Conservation (phyloP, 2,113 vertebrate species). For the Leuciscus idus region DNA sequence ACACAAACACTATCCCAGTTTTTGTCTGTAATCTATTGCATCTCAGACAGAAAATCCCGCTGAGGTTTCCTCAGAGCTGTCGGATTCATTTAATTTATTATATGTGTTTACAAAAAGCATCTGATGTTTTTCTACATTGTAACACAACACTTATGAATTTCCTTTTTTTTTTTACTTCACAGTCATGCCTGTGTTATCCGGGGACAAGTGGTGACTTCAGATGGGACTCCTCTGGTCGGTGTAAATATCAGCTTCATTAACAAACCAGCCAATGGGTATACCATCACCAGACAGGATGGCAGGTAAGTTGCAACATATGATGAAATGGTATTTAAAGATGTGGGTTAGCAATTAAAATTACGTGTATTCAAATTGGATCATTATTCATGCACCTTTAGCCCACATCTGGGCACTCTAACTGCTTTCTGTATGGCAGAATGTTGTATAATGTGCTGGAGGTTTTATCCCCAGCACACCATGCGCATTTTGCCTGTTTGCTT, state of each 20-base stretch:
- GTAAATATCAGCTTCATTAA: slow-evolving; percentile 98
- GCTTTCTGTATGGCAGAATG: slow-evolving; percentile 2
- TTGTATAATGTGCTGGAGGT: not conserved
- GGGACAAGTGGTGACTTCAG: slow-evolving; percentile 95
- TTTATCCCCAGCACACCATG: slow-evolving; percentile 8
- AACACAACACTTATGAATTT: not conserved
- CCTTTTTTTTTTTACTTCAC: slow-evolving; percentile 37
- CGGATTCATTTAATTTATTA: slow-evolving; percentile 57
- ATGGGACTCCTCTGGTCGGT: slow-evolving; percentile 95
- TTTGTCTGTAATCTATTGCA: slow-evolving; percentile 63
- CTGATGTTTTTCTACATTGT: slow-evolving; percentile 40
- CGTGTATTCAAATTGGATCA: not conserved
- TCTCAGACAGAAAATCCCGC: slow-evolving; percentile 58
- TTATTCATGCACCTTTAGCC: not conserved
- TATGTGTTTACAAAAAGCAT: slow-evolving; percentile 44
- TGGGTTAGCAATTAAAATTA: not conserved
- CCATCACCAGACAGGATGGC: slow-evolving; percentile 95
- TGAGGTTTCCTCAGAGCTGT: slow-evolving; percentile 57
- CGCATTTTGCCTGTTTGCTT: slow-evolving; percentile 50
- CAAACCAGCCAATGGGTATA: slow-evolving; percentile 90
- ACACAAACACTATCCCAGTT: slow-evolving; percentile 39
- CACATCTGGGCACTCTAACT: not conserved
- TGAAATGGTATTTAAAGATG: not conserved
- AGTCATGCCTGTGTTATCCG: slow-evolving; percentile 97
- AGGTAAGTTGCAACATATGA: slow-evolving; percentile 77